Percentiles rank a stretch among this genome's conserved stretches.
These are phyloP conservation scores for Alexandromys fortis DNA, from an alignment of 2,113 vertebrate genomes.

Conservation along the genomic window DNA sequence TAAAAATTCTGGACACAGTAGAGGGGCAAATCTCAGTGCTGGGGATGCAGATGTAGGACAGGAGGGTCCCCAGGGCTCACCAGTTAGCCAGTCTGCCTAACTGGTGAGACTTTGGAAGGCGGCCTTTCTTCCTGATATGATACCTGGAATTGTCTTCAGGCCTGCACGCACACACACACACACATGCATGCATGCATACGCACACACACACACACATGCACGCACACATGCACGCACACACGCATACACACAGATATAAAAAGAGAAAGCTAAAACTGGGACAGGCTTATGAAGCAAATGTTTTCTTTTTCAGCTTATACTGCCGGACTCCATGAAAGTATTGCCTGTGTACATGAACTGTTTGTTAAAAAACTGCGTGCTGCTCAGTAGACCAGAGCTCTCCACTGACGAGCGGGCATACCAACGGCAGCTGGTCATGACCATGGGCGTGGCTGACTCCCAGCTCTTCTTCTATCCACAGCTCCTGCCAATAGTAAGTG, in stretches of 20 bases:
- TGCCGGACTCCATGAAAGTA: constrained; percentile 97
- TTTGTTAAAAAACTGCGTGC: constrained; percentile 91
- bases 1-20: neutral
- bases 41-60: neutral
- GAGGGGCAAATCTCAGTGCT: neutral
- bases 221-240: neutral
- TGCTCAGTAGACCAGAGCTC: constrained; percentile 90
- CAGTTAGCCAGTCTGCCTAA: neutral
- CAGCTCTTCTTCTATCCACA: constrained; percentile 95
- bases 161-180: neutral
- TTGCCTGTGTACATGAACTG: constrained; percentile 96
- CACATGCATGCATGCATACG: too few species aligned
- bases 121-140: neutral
- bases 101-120: neutral
- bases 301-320: constrained; percentile 89
- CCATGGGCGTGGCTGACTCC: constrained; percentile 94
- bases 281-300: neutral
- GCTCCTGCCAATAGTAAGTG: constrained; percentile 93
- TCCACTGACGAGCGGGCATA: constrained; percentile 91
- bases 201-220: neutral
- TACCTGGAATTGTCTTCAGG: neutral
- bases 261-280: neutral
- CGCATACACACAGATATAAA: neutral
- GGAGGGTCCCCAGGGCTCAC: neutral
- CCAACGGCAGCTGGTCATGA: constrained; percentile 90